Evolutionary conservation across 1,140 invertebrate genomes (phyloP), one percentile per base, ranked within the genome.

Genomic region (Neodiprion fabricii): DNA sequence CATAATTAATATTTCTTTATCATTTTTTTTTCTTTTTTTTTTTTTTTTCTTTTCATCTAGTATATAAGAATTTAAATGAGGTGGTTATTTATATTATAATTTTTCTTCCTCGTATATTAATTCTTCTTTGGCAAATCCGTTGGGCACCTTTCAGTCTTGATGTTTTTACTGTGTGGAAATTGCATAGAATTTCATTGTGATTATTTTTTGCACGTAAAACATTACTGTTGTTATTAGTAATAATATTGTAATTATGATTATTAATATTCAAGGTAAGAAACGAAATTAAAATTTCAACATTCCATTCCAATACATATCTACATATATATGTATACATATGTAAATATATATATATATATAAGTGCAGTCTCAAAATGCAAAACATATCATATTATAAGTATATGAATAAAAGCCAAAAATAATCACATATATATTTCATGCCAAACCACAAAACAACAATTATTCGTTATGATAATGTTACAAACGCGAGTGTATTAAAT

Each of bases 391-490:
- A 40, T 23, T 69, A 69, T 69, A 69, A 1, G 17, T 65, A 65
- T 14, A 11, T 11, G 11, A 69, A 23, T 11, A 17, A 69, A 69
- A 69, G 40, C 17, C 67, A 69, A 69, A 69, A 69, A 69, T 69
- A 69, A 69, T 69, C 67, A 69, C 67, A 69, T 69, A 14, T 65
- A 65, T 65, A 23, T 69, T 69, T 69, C 67, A 69, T 69, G 67
- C 67, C 67, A 69, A 69, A 47, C 40, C 67, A 69, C 21, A 23
- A 69, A 17, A 61, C 53, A 21, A 68, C 67, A 40, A 68, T 53
- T 53, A 53, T 61, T 12, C 53, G 53, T 61, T 9, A 17, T 17
- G 4, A 17, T 8, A 61, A 14, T 61, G 5, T 17, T 61, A 17
- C 11, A 9, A 7, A 61, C 11, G 9, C 53, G n/a, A 61, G n/a